Percentiles rank a stretch among this genome's conserved stretches.
Evolutionary conservation across 2,888 invertebrate species (phyloP).

Genomic region (Eupeodes latifasciatus): DNA sequence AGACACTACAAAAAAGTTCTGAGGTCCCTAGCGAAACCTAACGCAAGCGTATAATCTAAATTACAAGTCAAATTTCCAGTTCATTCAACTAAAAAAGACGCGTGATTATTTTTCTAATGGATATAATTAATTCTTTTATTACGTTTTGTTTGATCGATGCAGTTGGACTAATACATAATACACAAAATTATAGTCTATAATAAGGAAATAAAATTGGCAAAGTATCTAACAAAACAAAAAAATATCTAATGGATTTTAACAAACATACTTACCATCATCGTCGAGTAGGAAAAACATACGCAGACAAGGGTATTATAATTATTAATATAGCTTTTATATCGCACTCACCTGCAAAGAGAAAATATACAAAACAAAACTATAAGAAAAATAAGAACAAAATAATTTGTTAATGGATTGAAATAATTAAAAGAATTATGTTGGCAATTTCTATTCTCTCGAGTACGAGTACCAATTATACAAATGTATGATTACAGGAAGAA

Average conservation of each 20-base stretch:
- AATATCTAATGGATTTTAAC: constrained; percentile 51
- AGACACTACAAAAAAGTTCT: too few relatives aligned
- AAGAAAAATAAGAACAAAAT: constrained; percentile 3
- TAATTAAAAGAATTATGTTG: constrained; percentile 1
- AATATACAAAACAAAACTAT: constrained; percentile 1
- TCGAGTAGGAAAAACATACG: not conserved
- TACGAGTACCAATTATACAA: too few relatives aligned
- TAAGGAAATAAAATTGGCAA: constrained; percentile 59
- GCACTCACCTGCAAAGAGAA: constrained; percentile 67
- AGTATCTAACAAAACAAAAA: not conserved
- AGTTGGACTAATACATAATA: constrained; percentile 20
- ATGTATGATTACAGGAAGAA: not conserved
- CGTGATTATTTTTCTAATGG: constrained; percentile 73
- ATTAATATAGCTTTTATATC: not conserved
- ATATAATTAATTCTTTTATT: constrained; percentile 65
- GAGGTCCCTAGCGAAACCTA: not conserved
- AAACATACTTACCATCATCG: constrained; percentile 30
- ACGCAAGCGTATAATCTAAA: too few relatives aligned
- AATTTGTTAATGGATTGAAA: constrained; percentile 37
- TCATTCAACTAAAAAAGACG: constrained; percentile 15
- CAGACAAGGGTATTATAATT: not conserved
- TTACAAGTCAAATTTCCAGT: not conserved
- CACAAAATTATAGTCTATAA: constrained; percentile 44
- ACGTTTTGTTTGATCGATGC: constrained; percentile 47
- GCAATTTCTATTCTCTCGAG: not conserved